Base-by-base conservation (phyloP, 2,888 invertebrate species). In the Netelia virgata region DNA sequence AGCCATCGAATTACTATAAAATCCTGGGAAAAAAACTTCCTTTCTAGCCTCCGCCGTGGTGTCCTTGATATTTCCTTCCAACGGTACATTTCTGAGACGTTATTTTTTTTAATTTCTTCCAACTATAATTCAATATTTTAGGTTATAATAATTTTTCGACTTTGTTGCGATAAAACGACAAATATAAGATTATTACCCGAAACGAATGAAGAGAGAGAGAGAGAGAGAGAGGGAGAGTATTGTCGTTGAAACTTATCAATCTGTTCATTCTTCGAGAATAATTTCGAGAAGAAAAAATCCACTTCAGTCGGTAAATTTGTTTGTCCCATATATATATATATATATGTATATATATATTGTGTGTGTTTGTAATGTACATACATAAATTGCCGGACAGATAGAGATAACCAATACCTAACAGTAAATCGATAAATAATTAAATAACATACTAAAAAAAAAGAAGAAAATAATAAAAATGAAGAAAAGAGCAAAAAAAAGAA, bases 391-490 rank as follows among this genome's bases (percentile, higher is more conserved):
- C 84, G 84, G 78, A 87, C 83, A 84, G 66, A 74, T 82, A 86
- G 85, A 82, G 84, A 81, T 84, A 87, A 86, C 86, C 84, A 82
- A 85, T 88, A 84, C 82, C 88, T 82, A 86, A 86, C 72, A 84
- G 73, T 87, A 84, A 86, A 86, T 85, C 70, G 85, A 86, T 89
- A 85, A 88, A 87, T 88, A 86, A 87, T 88, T 87, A 87, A 88
- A 88, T 88, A 88, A 86, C 84, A 85, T 83, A 88, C 79, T 82
- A 86, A 86, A 86, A 86, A 74, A 64, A 76, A 64, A 50, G 9
- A 20, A 36, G n/a, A 23, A 43, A 63, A 59, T 47, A 72, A 64
- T 47, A 72, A 72, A 70, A 64, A 36, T 36, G 36, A 36, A 6
- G 23, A 23, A 20, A 43, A 66, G 63, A 69, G 47, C 41, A 63